Evolutionary conservation across 1,140 invertebrate species (phyloP).

Genomic region (Dendrolimus kikuchii): DNA sequence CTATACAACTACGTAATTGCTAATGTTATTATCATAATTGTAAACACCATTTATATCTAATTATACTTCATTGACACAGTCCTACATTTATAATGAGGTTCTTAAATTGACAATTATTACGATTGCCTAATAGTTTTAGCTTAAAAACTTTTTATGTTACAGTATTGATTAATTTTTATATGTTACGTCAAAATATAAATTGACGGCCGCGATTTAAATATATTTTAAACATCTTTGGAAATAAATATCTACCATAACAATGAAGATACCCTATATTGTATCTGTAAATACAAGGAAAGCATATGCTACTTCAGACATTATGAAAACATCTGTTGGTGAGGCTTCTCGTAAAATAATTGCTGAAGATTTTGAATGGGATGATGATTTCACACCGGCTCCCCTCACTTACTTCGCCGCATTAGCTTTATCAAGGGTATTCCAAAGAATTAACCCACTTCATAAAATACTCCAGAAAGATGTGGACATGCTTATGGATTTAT

Average conservation of each 20-base stretch:
- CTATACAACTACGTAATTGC: too few relatives aligned
- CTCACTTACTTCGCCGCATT: conserved; percentile 46
- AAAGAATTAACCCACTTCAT: conserved; percentile 49
- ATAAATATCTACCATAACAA: conserved; percentile 12
- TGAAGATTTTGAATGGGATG: conserved; percentile 65
- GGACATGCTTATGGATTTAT: conserved; percentile 60
- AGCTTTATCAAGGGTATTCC: conserved; percentile 44
- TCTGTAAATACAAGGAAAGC: conserved; percentile 36
- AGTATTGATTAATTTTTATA: too few relatives aligned
- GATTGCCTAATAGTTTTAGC: too few relatives aligned
- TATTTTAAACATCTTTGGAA: too few relatives aligned
- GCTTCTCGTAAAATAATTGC: conserved; percentile 40
- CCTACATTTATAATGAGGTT: too few relatives aligned
- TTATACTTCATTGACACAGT: too few relatives aligned
- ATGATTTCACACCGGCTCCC: conserved; percentile 44
- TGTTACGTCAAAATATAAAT: too few relatives aligned
- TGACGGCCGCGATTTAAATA: too few relatives aligned
- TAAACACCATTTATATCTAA: too few relatives aligned
- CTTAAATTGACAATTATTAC: too few relatives aligned
- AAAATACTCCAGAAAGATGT: conserved; percentile 54
- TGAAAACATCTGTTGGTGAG: conserved; percentile 39
- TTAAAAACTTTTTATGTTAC: too few relatives aligned
- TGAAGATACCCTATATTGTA: conserved; percentile 60
- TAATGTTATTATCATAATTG: too few relatives aligned
- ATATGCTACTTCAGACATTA: conserved; percentile 34